Conservation (phyloP, 2,888 invertebrate genomes). For the Apamea crenata region DNA sequence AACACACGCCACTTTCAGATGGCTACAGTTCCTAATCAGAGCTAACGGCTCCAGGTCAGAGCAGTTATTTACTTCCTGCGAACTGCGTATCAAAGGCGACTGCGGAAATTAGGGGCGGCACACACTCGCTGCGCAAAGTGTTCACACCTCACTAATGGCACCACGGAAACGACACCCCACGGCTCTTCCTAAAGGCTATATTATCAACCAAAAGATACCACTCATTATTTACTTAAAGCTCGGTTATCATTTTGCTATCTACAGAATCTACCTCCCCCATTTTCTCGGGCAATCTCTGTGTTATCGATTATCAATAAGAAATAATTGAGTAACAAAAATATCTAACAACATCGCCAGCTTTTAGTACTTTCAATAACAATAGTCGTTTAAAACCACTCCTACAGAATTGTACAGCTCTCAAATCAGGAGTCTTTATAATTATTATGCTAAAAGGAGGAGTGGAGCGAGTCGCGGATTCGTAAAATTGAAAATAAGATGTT, state of each 20-base stretch:
- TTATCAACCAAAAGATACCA: constrained; percentile 47
- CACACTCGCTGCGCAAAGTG: constrained; percentile 67
- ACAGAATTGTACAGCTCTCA: constrained; percentile 52
- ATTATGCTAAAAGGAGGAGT: constrained; percentile 43
- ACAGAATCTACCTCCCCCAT: constrained; percentile 31
- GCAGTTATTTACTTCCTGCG: constrained; percentile 61
- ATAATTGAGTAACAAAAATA: constrained; percentile 60
- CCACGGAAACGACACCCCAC: constrained; percentile 62
- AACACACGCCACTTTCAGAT: constrained; percentile 17
- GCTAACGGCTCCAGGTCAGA: constrained; percentile 33
- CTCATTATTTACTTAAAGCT: constrained; percentile 48
- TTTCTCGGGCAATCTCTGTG: constrained; percentile 34
- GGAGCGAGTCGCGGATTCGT: constrained; percentile 28
- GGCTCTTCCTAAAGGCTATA: constrained; percentile 49
- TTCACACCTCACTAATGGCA: constrained; percentile 66
- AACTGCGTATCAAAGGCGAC: constrained; percentile 66
- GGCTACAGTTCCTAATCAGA: constrained; percentile 23
- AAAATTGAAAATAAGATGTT: constrained; percentile 63
- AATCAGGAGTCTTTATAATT: constrained; percentile 62
- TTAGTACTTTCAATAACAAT: constrained; percentile 61
- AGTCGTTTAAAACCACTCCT: constrained; percentile 55
- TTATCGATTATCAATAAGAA: constrained; percentile 62
- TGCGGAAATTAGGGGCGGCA: constrained; percentile 72
- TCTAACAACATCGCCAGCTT: constrained; percentile 44
- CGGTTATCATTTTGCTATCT: constrained; percentile 38